phyloP scores from a whole-genome alignment of 2,888 invertebrate species.

The Pollenia angustigena region DNA sequence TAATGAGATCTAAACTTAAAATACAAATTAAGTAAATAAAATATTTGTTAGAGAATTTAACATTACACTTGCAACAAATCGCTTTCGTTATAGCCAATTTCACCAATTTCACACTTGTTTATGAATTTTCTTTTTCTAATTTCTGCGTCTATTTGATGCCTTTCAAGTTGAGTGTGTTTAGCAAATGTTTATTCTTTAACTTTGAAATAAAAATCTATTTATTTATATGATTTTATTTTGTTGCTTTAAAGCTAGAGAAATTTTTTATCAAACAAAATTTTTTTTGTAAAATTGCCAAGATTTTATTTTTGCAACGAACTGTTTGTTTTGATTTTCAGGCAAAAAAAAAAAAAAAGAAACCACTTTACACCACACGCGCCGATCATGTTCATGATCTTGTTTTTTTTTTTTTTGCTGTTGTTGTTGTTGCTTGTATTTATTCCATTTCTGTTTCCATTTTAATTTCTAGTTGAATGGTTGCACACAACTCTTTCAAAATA shows the following conservation, averaged over 20 bases:
- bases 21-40: not conserved
- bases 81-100: conserved; percentile 2
- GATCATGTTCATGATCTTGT: conserved; percentile 61
- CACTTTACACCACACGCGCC: conserved; percentile 70
- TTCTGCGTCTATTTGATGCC: not conserved
- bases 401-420: conserved; percentile 23
- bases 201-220: too few relatives aligned
- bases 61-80: not conserved
- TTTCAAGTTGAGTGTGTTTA: conserved; percentile 26
- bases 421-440: not conserved
- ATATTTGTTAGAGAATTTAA: not conserved
- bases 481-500: conserved; percentile 50
- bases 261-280: not conserved
- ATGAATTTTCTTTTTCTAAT: not conserved
- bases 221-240: too few relatives aligned
- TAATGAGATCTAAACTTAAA: too few relatives aligned
- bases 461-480: conserved; percentile 45
- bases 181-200: conserved; percentile 10
- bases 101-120: conserved; percentile 38
- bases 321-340: not conserved
- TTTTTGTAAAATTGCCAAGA: conserved; percentile 68
- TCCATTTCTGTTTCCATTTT: conserved; percentile 9
- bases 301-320: conserved; percentile 16
- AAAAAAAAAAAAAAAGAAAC: conserved; percentile 57
- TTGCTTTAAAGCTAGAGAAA: conserved; percentile 19